Evolutionary conservation across 2,888 invertebrate species (phyloP).

Genomic region (Hirudinaria manillensis): DNA sequence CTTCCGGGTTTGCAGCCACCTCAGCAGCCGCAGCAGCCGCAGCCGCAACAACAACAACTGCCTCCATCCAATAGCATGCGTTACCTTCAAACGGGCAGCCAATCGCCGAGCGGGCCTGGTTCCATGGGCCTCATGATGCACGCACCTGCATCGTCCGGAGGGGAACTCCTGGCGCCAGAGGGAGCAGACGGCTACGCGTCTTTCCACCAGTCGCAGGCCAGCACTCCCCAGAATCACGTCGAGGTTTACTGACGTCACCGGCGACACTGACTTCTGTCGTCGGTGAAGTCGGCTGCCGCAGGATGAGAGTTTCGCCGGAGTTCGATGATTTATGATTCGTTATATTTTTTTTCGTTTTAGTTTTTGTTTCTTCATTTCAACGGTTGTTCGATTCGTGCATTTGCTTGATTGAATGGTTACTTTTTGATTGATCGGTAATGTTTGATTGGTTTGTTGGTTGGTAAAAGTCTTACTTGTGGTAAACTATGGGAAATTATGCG

Average conservation of each 20-base stretch:
- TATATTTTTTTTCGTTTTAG: no score
- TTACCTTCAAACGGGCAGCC: slow-evolving; percentile 21
- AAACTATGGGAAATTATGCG: no score
- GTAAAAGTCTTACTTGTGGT: no score
- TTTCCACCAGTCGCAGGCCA: slow-evolving; percentile 43
- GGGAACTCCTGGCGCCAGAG: slow-evolving; percentile 14
- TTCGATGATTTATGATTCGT: no score
- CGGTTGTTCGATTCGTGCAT: no score
- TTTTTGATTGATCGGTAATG: no score
- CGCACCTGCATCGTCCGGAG: background rate
- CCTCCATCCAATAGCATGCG: slow-evolving; percentile 15
- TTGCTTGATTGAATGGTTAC: no score
- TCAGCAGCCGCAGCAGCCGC: slow-evolving; percentile 20
- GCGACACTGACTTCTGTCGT: background rate
- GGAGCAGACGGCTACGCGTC: slow-evolving; percentile 23
- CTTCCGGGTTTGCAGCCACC: slow-evolving; percentile 23
- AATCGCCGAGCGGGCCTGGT: slow-evolving; percentile 21
- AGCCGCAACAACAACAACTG: slow-evolving; percentile 24
- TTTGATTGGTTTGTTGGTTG: no score
- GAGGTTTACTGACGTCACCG: slow-evolving; percentile 45
- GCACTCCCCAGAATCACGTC: slow-evolving; percentile 47
- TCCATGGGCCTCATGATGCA: slow-evolving; percentile 11
- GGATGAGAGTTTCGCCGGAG: no score
- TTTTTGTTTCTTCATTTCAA: no score
- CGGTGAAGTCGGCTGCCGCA: slow-evolving; percentile 4